These are phyloP conservation scores for Grapholita molesta DNA, from an alignment of 1,140 invertebrate species.

Conservation along the genomic window DNA sequence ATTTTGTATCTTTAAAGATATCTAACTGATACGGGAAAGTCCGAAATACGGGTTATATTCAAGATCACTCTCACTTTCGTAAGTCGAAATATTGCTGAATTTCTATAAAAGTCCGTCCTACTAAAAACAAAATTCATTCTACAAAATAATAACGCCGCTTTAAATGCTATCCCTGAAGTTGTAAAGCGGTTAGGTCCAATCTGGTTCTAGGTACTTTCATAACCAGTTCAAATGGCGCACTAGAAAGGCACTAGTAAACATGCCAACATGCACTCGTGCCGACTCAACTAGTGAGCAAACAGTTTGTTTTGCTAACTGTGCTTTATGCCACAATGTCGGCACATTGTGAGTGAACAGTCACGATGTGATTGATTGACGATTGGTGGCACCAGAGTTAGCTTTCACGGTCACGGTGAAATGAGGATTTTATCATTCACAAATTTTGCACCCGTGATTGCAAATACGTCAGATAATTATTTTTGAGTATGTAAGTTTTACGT, in stretches of 20 bases:
- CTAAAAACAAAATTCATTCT: too few relatives aligned
- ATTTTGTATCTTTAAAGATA: too few relatives aligned
- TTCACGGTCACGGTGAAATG: not conserved
- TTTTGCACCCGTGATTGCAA: too few relatives aligned
- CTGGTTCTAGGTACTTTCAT: not conserved
- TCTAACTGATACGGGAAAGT: too few relatives aligned
- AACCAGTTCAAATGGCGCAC: not conserved
- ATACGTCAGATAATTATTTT: too few relatives aligned
- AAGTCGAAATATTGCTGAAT: too few relatives aligned
- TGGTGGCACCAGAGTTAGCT: not conserved
- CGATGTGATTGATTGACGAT: not conserved
- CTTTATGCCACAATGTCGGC: not conserved
- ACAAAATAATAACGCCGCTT: too few relatives aligned
- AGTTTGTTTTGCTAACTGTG: not conserved
- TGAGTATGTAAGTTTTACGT: too few relatives aligned
- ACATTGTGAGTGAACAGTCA: not conserved
- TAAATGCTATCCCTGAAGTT: not conserved
- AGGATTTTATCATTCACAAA: too few relatives aligned
- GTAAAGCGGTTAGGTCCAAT: not conserved
- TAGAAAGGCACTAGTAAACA: not conserved
- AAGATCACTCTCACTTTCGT: too few relatives aligned
- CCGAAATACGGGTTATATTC: too few relatives aligned
- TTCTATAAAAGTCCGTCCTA: too few relatives aligned
- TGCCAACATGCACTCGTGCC: not conserved
- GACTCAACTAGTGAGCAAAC: not conserved